Evolutionary conservation across 2,888 invertebrate species (phyloP), one percentile per base, ranked within the genome.

Genomic region (Penaeus monodon): DNA sequence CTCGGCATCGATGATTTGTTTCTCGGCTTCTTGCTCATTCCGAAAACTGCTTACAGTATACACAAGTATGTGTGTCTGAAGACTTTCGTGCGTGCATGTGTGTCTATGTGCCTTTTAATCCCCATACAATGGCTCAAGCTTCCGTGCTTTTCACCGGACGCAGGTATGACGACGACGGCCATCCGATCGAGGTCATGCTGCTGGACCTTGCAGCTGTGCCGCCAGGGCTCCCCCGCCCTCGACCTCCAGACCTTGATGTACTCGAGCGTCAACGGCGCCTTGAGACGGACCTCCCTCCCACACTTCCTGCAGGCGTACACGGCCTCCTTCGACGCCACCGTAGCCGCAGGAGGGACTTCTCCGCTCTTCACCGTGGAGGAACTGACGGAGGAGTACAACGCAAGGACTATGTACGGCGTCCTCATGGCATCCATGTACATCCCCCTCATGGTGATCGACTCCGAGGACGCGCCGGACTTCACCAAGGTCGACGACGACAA

Each of bases 161-260:
- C 65, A 83, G 83, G 65, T 83, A 83, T 33, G 63, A 83, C 63
- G 74, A 24, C 29, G 74, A 76, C n/a, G n/a, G 57, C 33, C 33
- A 49, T 38, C 74, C 74, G 12, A 7, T 44, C n/a, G 77, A 86
- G 8, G 76, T 82, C 44, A 70, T 77, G 27, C 81, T 86, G 17
- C 49, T 86, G 49, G 86, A 86, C 57, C 68, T 86, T 86, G 24
- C 86, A 86, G 78, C 24, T 81, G 14, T 68, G 64, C 29, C 76
- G 66, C 22, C 49, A 64, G 14, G 68, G 64, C 49, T 77, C 81
- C 66, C 77, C 73, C 49, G 82, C 68, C 27, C 38, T 77, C 22
- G 86, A 86, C 66, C 65, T 86, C 14, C 65, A 73, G 29, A 66
- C 74, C 68, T 66, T 86, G 29, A 57, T 86, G 7, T 81, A 64